Evolutionary conservation across 2,113 vertebrate genomes (phyloP).

Genomic region (Otolemur garnettii): DNA sequence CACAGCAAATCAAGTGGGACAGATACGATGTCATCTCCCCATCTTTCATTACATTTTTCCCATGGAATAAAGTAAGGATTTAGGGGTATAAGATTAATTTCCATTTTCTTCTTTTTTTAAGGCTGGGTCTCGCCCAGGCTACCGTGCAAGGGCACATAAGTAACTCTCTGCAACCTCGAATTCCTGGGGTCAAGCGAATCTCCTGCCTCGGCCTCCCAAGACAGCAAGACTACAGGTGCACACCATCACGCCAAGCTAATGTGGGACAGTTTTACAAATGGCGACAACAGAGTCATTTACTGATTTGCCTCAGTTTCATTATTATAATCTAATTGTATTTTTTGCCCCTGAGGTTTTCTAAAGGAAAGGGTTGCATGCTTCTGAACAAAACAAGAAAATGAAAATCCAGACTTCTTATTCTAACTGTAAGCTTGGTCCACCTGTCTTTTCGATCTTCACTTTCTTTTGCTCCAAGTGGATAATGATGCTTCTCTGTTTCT

Average conservation of each 20-base stretch:
- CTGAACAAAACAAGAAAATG: not conserved
- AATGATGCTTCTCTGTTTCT: not conserved
- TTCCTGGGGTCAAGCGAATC: too few species aligned
- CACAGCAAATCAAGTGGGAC: not conserved
- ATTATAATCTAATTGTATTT: not conserved
- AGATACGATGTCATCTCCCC: not conserved
- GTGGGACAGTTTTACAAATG: not conserved
- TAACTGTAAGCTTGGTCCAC: not conserved
- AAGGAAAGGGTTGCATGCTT: not conserved
- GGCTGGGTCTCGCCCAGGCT: too few species aligned
- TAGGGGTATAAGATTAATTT: not conserved
- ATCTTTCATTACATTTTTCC: not conserved
- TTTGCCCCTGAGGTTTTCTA: not conserved
- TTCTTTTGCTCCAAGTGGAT: not conserved
- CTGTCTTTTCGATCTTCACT: not conserved
- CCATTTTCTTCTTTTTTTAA: not conserved
- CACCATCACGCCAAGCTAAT: too few species aligned
- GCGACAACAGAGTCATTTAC: not conserved
- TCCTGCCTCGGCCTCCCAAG: too few species aligned
- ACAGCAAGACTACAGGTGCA: too few species aligned
- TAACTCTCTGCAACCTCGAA: too few species aligned
- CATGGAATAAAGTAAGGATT: not conserved
- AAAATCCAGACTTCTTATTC: not conserved
- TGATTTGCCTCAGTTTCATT: not conserved
- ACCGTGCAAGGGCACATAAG: too few species aligned